Evolutionary conservation across 2,888 invertebrate genomes (phyloP), one percentile per base, ranked within the genome.

Genomic region (Apomyelois bistriatella): DNA sequence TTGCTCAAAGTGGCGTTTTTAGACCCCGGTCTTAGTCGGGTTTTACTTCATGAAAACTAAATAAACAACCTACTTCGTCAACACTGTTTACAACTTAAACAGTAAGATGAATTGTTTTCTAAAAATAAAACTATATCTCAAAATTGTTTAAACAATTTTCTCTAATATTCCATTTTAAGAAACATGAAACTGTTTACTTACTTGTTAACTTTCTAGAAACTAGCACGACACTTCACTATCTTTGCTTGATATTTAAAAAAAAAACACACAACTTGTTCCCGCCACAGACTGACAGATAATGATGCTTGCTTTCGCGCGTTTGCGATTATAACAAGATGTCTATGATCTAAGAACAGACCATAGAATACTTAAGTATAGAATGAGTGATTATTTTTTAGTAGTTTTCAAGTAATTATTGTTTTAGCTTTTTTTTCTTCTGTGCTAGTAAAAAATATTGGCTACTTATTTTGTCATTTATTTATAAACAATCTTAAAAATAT

Each of bases 201-300:
- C 38, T 38, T 13, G n/a, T 13, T 38, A 1, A 38, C 38, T 38
- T 38, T 38, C 38, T 38, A 38, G 38, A 15, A 38, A 38, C 32
- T 10, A 32, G 22, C 38, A 38, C 38, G 12, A 38, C 38, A 38
- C 38, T 13, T 36, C 36, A 36, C 36, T 38, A 38, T 38, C 38
- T 38, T 36, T 13, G 38, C 13, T 38, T 38, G 38, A 1, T 7
- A 9, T 15, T 32, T 15, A 32, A 46, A 46, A 46, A 43, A 46
- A 46, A 46, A 32, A 46, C 9, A 22, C 17, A 43, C 43, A 15
- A 46, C 13, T 32, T 32, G 30, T 30, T 32, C 46, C 1, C 7
- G n/a, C 40, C 17, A 10, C 36, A 54, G 37, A 48, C 46, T 13
- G 48, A 32, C 40, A n/a, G 10, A 48, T 52, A 54, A 54, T 48